These are phyloP conservation scores for Anarhynchus alexandrinus DNA, from an alignment of 2,113 vertebrate genomes.

Conservation along the genomic window DNA sequence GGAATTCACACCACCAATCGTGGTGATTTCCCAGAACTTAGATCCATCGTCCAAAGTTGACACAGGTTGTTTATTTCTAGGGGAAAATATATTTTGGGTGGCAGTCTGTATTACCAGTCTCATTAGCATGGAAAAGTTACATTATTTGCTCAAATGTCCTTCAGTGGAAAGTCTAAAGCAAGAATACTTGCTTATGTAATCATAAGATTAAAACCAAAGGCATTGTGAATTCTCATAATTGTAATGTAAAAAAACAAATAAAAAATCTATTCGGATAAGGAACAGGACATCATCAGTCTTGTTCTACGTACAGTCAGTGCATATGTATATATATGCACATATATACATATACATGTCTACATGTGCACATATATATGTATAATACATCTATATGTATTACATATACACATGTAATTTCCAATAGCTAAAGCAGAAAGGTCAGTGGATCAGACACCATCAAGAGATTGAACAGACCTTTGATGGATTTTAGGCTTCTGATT, in stretches of 20 bases:
- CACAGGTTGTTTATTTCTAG: neutral
- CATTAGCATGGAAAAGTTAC: neutral
- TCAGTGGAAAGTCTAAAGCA: neutral
- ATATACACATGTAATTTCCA: neutral
- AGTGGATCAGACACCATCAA: neutral
- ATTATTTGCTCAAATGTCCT: neutral
- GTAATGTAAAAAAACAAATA: neutral
- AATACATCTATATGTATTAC: neutral
- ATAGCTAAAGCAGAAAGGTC: neutral
- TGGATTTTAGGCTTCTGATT: neutral
- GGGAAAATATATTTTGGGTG: neutral
- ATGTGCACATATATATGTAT: neutral
- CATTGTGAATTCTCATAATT: neutral
- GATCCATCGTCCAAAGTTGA: neutral
- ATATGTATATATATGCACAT: neutral
- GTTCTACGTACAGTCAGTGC: neutral
- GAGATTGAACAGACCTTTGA: neutral
- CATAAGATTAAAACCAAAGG: neutral
- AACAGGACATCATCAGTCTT: neutral
- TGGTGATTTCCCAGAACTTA: neutral
- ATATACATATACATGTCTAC: neutral
- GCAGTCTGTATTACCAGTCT: neutral
- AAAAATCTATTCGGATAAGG: neutral
- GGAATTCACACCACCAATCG: neutral
- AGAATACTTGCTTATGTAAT: neutral